These are phyloP conservation scores for Rhagium mordax DNA, from an alignment of 2,888 invertebrate genomes.

Conservation along the genomic window DNA sequence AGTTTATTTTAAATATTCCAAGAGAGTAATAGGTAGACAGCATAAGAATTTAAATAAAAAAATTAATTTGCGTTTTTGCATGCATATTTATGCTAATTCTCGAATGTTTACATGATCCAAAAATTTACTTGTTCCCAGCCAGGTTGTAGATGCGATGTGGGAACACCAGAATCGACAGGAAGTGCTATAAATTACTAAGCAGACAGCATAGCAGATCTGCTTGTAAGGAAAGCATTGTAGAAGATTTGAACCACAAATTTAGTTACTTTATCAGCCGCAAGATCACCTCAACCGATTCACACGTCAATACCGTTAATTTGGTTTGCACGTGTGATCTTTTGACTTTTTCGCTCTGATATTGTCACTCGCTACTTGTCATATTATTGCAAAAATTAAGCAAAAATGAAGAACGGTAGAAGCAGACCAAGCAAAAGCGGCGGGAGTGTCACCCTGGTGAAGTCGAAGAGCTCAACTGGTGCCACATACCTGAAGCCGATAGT, in stretches of 20 bases:
- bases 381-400: neutral
- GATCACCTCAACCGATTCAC: neutral
- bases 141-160: too few relatives aligned
- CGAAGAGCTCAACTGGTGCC: constrained; percentile 44
- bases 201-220: too few relatives aligned
- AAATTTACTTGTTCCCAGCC: neutral
- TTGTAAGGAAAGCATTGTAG: too few relatives aligned
- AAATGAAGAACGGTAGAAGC: neutral
- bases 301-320: too few relatives aligned
- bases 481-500: constrained; percentile 48
- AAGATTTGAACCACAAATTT: too few relatives aligned
- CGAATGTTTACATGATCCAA: neutral
- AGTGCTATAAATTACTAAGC: too few relatives aligned
- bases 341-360: neutral
- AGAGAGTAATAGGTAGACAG: neutral
- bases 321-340: neutral
- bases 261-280: too few relatives aligned
- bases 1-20: neutral
- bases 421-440: neutral
- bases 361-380: neutral
- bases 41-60: neutral
- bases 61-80: neutral
- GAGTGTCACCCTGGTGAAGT: constrained; percentile 23
- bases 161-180: too few relatives aligned
- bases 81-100: neutral